phyloP scores from a whole-genome alignment of 2,113 vertebrate genomes.

The Pluvialis apricaria region DNA sequence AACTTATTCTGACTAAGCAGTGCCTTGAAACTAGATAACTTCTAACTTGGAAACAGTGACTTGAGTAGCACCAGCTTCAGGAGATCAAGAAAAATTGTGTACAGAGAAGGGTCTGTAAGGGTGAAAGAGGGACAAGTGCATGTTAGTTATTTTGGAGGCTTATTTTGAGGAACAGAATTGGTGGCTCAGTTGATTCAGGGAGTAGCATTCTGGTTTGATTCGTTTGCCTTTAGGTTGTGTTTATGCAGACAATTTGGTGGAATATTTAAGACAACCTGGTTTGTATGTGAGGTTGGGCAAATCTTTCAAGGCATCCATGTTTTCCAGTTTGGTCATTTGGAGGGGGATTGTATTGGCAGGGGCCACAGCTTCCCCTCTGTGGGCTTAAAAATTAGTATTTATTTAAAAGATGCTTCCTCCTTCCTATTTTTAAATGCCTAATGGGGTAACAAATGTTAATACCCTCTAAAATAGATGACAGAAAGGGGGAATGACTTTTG shows the following conservation, averaged over 20 bases:
- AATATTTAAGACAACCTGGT: background rate
- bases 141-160: background rate
- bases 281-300: background rate
- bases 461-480: background rate
- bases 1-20: background rate
- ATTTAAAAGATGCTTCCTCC: background rate
- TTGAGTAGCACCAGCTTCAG: background rate
- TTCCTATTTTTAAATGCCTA: background rate
- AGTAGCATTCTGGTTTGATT: background rate
- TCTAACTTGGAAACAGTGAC: background rate
- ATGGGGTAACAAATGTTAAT: background rate
- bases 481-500: background rate
- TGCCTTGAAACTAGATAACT: background rate
- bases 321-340: background rate
- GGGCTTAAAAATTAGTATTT: background rate
- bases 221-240: fast-evolving
- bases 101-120: background rate
- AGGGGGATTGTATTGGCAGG: background rate
- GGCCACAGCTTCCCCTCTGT: background rate
- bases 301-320: fast-evolving
- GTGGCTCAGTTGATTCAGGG: background rate
- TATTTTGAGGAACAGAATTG: background rate
- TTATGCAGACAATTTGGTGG: background rate
- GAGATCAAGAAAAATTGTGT: background rate
- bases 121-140: background rate